Conservation (phyloP, 1,140 invertebrate genomes). For the Heliconius nattereri region DNA sequence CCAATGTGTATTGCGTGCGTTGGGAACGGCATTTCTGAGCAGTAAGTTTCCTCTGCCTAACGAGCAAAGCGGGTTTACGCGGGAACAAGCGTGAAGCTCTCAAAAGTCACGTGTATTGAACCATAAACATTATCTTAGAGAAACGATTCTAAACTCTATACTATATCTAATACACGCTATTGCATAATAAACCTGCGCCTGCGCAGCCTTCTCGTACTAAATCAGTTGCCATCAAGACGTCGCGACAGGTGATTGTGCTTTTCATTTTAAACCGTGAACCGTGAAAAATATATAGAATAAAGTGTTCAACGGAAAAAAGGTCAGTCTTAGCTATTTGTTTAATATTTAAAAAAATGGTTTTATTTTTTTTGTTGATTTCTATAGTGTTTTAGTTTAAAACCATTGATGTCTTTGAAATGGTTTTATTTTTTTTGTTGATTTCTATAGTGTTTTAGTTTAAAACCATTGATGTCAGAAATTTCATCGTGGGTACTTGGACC, state of each 20-base stretch:
- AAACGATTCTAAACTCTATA: constrained; percentile 3
- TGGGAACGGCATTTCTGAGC: background rate
- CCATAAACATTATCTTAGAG: background rate
- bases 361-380: background rate
- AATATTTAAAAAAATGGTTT: background rate
- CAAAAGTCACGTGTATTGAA: constrained; percentile 15
- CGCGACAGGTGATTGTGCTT: constrained; percentile 9
- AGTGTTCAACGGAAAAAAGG: constrained; percentile 27
- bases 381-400: background rate
- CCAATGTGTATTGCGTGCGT: no score
- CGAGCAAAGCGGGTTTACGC: background rate
- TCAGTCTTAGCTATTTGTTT: constrained; percentile 30
- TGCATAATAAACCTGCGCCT: constrained; percentile 40
- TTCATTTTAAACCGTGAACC: background rate
- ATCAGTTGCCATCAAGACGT: constrained; percentile 46
- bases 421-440: background rate
- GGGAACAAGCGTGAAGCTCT: no score
- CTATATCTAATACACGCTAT: constrained; percentile 20
- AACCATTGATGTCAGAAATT: no score
- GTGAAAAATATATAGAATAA: background rate
- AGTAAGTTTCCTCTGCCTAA: background rate
- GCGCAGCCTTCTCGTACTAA: constrained; percentile 39
- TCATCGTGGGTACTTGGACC: no score
- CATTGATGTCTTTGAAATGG: no score
- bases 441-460: background rate